A percentile compares a stretch with the other conserved stretches of the same genome.
These are phyloP conservation scores for Diuraphis noxia DNA, from an alignment of 1,140 invertebrate species.

Conservation along the genomic window DNA sequence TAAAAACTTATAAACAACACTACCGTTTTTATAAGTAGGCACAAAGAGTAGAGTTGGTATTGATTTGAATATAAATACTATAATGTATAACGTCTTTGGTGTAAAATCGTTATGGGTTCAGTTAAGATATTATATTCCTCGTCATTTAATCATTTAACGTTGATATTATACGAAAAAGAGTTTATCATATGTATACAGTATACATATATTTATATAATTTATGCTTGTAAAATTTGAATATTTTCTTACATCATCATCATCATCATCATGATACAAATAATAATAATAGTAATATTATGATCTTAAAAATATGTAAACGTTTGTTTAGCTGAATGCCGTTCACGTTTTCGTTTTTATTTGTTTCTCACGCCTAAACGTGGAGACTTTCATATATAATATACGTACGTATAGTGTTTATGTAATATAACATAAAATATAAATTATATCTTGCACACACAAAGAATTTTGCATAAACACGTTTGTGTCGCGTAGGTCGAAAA, in stretches of 20 bases:
- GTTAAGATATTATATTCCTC: neutral
- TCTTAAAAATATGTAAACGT: slow-evolving; percentile 20
- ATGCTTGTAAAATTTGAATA: neutral
- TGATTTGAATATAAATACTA: neutral
- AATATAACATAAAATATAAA: slow-evolving; percentile 7
- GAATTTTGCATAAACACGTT: slow-evolving; percentile 29
- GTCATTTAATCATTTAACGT: neutral
- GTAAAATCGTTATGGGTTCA: too few relatives aligned
- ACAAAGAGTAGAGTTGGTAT: neutral
- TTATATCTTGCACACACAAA: neutral
- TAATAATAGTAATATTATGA: neutral
- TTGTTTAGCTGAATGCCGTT: neutral
- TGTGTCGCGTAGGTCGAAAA: slow-evolving; percentile 12
- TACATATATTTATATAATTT: neutral
- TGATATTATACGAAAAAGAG: neutral
- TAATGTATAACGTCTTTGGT: neutral
- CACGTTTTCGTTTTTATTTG: slow-evolving; percentile 34
- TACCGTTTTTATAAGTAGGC: neutral
- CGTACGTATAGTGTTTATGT: neutral
- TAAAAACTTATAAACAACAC: slow-evolving; percentile 8
- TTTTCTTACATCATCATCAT: too few relatives aligned
- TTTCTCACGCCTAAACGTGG: slow-evolving; percentile 30
- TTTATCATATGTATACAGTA: neutral
- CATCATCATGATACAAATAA: too few relatives aligned
- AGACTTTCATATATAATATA: slow-evolving; percentile 15